These are phyloP conservation scores for Chrysina gloriosa DNA, from an alignment of 2,888 invertebrate genomes.

Conservation along the genomic window DNA sequence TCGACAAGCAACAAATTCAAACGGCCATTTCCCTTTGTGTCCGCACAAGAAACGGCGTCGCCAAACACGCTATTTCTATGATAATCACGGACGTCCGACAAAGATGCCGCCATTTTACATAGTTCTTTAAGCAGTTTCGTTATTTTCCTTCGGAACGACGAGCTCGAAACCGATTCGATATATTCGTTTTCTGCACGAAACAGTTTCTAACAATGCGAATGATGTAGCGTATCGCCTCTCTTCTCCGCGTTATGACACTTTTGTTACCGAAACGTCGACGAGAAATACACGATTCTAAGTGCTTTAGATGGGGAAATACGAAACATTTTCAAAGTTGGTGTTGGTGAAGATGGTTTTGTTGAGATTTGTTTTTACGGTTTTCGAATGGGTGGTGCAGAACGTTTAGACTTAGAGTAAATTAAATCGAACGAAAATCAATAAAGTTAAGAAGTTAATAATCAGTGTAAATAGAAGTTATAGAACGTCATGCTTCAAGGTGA, in stretches of 20 bases:
- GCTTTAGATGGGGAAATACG: too few relatives aligned
- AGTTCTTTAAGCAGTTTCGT: conserved; percentile 44
- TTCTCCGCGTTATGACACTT: neutral
- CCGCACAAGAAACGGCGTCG: conserved; percentile 49
- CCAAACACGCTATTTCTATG: conserved; percentile 52
- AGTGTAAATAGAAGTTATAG: too few relatives aligned
- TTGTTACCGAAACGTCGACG: too few relatives aligned
- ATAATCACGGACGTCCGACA: conserved; percentile 49
- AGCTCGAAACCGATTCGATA: neutral
- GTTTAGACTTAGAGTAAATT: too few relatives aligned
- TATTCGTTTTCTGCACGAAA: conserved; percentile 9
- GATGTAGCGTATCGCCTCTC: neutral
- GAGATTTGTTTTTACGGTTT: too few relatives aligned
- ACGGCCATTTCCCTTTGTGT: conserved; percentile 51
- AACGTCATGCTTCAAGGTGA: too few relatives aligned
- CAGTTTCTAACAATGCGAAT: neutral
- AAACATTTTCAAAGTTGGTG: too few relatives aligned
- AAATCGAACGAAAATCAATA: too few relatives aligned
- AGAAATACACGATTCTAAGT: too few relatives aligned
- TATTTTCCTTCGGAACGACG: neutral
- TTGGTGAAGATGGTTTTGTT: too few relatives aligned
- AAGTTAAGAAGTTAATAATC: too few relatives aligned
- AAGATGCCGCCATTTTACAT: conserved; percentile 47
- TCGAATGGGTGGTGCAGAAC: too few relatives aligned
- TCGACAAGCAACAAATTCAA: conserved; percentile 49